Percentiles rank a stretch among this genome's conserved stretches.
Conservation (phyloP, 2,888 invertebrate species). For the Andrena camellia region DNA sequence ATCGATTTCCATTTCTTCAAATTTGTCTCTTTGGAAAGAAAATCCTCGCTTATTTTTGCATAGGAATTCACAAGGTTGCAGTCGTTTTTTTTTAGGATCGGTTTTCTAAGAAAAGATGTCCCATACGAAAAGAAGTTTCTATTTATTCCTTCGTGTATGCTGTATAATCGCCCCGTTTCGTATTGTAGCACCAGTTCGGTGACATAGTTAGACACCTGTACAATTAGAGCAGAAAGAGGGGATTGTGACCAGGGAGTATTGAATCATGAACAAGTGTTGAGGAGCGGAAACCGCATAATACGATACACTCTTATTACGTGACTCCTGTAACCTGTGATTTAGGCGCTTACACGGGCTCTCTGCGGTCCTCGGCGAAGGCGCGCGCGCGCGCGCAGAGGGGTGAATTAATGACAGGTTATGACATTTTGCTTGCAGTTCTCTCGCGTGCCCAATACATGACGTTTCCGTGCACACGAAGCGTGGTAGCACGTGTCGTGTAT, state of each 20-base stretch:
- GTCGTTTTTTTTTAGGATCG: too few species aligned
- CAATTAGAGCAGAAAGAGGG: not conserved
- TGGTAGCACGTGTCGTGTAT: constrained; percentile 75
- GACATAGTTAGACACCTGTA: not conserved
- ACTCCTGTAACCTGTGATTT: constrained; percentile 76
- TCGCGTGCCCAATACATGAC: constrained; percentile 42
- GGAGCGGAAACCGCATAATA: constrained; percentile 35
- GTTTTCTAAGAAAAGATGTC: too few species aligned
- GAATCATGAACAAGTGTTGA: constrained; percentile 28
- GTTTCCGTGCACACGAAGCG: constrained; percentile 49
- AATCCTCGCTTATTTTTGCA: too few species aligned
- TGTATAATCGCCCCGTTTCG: too few species aligned
- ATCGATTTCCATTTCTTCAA: too few species aligned
- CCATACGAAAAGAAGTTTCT: too few species aligned
- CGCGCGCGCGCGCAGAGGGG: constrained; percentile 66
- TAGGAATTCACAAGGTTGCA: too few species aligned
- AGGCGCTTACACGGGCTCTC: constrained; percentile 64
- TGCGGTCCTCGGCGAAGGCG: constrained; percentile 47
- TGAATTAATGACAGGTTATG: constrained; percentile 82
- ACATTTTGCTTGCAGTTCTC: constrained; percentile 75
- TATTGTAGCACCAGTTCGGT: too few species aligned
- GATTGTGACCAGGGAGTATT: constrained; percentile 9
- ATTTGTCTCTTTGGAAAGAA: too few species aligned
- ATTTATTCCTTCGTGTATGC: too few species aligned
- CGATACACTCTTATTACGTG: constrained; percentile 65